Evolutionary conservation across 2,888 invertebrate species (phyloP), one percentile per base, ranked within the genome.

Genomic region (Plemyria rubiginata): DNA sequence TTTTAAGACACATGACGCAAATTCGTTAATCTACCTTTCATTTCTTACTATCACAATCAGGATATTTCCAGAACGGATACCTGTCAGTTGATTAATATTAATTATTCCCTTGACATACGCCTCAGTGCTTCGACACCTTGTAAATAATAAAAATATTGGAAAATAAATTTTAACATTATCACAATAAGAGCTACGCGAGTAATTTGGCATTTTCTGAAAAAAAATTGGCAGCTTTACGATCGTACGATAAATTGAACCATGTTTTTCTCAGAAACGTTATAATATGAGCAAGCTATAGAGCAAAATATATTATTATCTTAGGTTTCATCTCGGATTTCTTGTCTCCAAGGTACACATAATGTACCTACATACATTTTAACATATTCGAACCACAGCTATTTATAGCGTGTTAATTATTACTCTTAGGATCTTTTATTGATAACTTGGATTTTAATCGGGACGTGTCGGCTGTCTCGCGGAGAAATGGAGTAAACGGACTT

Each of bases 81-180:
- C 54, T 77, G 76, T 75, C 78, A 69, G 57, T 60, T 78, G 81
- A 78, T 80, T 75, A 80, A 77, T 80, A 82, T 81, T 82, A 80
- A 82, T 81, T 80, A 76, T 77, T 72, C 61, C 32, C 72, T 69
- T 72, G 71, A 73, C 65, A 59, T 65, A 67, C 56, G 67, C 60
- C 54, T 54, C 56, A 61, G 58, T 50, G 52, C 50, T 58, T 59
- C 56, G 43, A 54, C 45, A 51, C 54, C 28, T 54, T 28, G 46
- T 61, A 43, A 50, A 48, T 32, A 52, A 51, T 41, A 66, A 61
- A 38, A 16, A 45, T 36, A 60, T 32, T 50, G 29, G 40, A 46
- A 51, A 32, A 55, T 28, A 28, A 48, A 38, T 62, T 59, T 62
- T 40, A 61, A 53, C 62, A 29, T 58, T 54, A 55, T 56, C 13